phyloP scores from a whole-genome alignment of 2,113 vertebrate species.

The Ondatra zibethicus region DNA sequence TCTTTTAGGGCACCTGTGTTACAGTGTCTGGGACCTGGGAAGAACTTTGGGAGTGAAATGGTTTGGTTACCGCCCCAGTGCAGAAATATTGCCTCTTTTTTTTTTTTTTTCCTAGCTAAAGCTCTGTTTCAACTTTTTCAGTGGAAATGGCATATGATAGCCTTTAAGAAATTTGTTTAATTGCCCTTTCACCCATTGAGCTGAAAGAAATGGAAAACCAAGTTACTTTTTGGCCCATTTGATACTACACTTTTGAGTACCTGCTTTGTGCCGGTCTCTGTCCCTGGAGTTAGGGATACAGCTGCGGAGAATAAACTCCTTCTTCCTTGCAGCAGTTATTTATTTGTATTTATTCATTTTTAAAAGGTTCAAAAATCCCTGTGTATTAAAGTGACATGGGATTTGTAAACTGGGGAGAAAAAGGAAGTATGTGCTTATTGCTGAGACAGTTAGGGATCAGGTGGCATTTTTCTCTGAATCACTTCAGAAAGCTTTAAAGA shows the following conservation, averaged over 20 bases:
- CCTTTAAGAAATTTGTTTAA: background rate
- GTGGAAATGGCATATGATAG: background rate
- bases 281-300: background rate
- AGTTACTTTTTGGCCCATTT: background rate
- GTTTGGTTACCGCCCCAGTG: background rate
- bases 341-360: background rate
- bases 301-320: background rate
- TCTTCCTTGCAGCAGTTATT: background rate
- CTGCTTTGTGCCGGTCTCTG: background rate
- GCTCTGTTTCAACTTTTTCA: conserved; percentile 15
- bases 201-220: background rate
- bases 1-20: conserved; percentile 10
- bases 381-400: background rate
- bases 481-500: background rate
- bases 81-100: conserved; percentile 28
- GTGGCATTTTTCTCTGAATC: background rate
- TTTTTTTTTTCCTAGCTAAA: background rate
- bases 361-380: background rate
- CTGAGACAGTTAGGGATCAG: background rate
- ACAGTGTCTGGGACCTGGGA: background rate
- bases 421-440: background rate
- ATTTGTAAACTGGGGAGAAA: conserved; percentile 9
- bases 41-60: background rate
- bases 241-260: background rate
- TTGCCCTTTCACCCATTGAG: conserved; percentile 22